Evolutionary conservation across 2,888 invertebrate species (phyloP).

Genomic region (Stenolophus ochropezus): DNA sequence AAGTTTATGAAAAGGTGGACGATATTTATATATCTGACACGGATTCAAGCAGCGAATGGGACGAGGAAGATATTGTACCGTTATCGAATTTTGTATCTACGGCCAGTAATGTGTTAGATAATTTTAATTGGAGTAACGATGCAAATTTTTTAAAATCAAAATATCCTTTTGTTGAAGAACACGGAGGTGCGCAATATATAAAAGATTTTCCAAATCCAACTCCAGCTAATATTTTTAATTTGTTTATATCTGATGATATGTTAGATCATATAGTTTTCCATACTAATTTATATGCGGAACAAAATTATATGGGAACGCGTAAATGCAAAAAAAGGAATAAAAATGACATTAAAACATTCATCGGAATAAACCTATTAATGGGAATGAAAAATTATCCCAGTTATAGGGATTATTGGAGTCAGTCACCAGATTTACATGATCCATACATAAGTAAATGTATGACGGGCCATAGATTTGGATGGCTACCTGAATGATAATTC

Average conservation of each 20-base stretch:
- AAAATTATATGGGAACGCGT: not conserved
- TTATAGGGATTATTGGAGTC: too few species aligned
- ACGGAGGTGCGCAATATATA: not conserved
- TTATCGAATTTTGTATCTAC: too few species aligned
- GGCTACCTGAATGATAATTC: not conserved
- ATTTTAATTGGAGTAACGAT: too few species aligned
- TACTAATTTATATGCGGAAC: too few species aligned
- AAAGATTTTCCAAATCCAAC: slow-evolving; percentile 7
- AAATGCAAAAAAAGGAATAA: not conserved
- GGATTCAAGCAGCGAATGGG: not conserved
- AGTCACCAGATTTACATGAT: slow-evolving; percentile 17
- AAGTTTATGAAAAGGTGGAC: not conserved
- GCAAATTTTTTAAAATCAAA: too few species aligned
- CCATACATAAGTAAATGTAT: slow-evolving; percentile 17
- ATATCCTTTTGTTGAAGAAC: not conserved
- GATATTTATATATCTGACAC: not conserved
- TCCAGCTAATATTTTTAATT: not conserved
- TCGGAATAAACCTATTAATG: slow-evolving; percentile 8
- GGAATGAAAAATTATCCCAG: too few species aligned
- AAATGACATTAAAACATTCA: slow-evolving; percentile 10
- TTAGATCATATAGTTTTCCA: too few species aligned
- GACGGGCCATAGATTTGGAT: not conserved
- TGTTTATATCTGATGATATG: not conserved
- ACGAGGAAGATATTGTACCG: not conserved
- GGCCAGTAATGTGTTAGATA: not conserved